Conservation (phyloP, 2,113 vertebrate genomes). For the Melospiza melodia region DNA sequence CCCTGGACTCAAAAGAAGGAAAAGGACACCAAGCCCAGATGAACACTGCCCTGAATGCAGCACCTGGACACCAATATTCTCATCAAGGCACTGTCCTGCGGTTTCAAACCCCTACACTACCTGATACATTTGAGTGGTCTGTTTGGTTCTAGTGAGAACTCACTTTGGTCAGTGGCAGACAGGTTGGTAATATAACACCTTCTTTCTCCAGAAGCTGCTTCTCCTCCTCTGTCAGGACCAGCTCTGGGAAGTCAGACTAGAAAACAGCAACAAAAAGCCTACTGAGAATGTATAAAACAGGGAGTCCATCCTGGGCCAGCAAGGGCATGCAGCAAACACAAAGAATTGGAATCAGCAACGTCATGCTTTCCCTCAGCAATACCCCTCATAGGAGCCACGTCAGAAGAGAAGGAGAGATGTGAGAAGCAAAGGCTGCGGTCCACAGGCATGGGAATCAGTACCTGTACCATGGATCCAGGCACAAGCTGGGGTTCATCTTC, state of each 20-base stretch:
- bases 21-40: neutral
- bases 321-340: neutral
- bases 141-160: neutral
- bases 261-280: neutral
- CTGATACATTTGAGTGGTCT: neutral
- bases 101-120: neutral
- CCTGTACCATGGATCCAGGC: neutral
- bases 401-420: neutral
- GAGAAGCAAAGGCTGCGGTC: neutral
- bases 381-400: fast-evolving
- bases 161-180: slow-evolving; percentile 89
- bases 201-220: slow-evolving; percentile 85
- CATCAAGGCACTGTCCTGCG: neutral
- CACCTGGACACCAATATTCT: neutral
- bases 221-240: slow-evolving; percentile 87
- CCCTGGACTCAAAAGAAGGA: fast-evolving
- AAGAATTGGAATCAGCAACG: neutral
- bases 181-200: slow-evolving; percentile 77
- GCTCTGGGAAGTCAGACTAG: slow-evolving; percentile 76
- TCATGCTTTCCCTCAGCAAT: neutral
- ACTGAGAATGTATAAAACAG: neutral
- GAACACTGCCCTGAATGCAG: neutral
- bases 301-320: fast-evolving
- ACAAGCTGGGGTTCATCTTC: neutral
- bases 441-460: neutral